Evolutionary conservation across 2,888 invertebrate species (phyloP), one percentile per base, ranked within the genome.

Genomic region (Apamea anceps): DNA sequence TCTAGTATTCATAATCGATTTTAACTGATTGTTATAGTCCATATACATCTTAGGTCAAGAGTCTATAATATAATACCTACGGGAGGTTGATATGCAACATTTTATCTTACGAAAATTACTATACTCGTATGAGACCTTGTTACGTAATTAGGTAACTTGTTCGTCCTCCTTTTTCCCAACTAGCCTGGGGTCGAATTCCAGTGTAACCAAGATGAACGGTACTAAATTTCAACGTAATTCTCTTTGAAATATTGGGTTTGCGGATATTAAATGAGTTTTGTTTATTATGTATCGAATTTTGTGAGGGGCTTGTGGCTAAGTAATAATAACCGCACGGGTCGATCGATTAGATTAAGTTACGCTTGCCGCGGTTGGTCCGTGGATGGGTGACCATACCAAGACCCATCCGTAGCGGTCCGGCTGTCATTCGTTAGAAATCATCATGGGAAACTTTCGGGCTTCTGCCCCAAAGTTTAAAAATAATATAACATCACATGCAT

Each of bases 101-200:
- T 0, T n/a, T 62, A 67, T 67, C 42, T 62, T 62, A 62, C 15
- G 6, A 37, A 32, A 37, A 18, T 37, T 1, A 37, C 37, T 37
- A 5, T 51, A 32, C 32, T 32, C 32, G 32, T 32, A 62, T 62
- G 42, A 75, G 42, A 48, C 37, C 25, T 70, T n/a, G 15, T 75
- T 70, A 57, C 54, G 28, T 63, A 37, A 68, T 80, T 62, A 54
- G 32, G 66, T 80, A 79, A 67, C 48, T 75, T 68, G 54, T 57
- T 65, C 25, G 62, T 37, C 67, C 45, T 45, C 54, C 13, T 70
- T 63, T 70, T 80, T 68, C 15, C 10, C 28, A n/a, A 48, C 57
- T 21, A 80, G 57, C 45, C 68, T 28, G 21, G n/a, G 75, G 75
- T 80, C 75, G n/a, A 65, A 81, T 81, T 80, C 81, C 75, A 37